Evolutionary conservation across 2,113 vertebrate genomes (phyloP).

Genomic region (Cromileptes altivelis): DNA sequence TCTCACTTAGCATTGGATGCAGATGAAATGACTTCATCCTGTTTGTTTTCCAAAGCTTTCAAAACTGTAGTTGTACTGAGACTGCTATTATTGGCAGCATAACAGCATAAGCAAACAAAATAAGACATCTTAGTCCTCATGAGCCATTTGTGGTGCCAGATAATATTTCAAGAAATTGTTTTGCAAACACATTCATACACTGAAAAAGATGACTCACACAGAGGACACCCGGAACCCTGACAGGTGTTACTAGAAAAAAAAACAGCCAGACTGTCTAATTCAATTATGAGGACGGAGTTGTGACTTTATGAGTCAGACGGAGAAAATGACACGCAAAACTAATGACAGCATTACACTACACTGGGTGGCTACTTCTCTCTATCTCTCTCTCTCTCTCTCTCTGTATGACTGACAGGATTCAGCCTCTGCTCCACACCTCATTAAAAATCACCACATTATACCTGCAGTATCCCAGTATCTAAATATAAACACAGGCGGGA

Average conservation of each 20-base stretch:
- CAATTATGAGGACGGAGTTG: constrained; percentile 23
- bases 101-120: constrained; percentile 4
- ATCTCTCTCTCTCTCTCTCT: not conserved
- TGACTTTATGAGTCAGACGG: constrained; percentile 28
- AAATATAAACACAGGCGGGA: constrained; percentile 75
- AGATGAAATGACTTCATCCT: not conserved
- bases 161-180: not conserved
- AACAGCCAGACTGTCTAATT: constrained; percentile 15
- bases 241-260: constrained; percentile 22
- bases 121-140: not conserved
- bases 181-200: not conserved
- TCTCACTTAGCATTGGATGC: not conserved
- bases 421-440: constrained; percentile 59
- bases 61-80: not conserved
- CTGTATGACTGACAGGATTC: constrained; percentile 65
- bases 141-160: not conserved
- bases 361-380: constrained; percentile 20
- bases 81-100: not conserved
- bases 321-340: constrained; percentile 29
- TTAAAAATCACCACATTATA: constrained; percentile 72
- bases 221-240: constrained; percentile 18
- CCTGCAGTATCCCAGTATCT: constrained; percentile 65
- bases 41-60: not conserved
- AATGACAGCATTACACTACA: constrained; percentile 13
- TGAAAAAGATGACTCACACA: constrained; percentile 33